Conservation (phyloP, 2,113 vertebrate genomes). For the Tringa solitaria region DNA sequence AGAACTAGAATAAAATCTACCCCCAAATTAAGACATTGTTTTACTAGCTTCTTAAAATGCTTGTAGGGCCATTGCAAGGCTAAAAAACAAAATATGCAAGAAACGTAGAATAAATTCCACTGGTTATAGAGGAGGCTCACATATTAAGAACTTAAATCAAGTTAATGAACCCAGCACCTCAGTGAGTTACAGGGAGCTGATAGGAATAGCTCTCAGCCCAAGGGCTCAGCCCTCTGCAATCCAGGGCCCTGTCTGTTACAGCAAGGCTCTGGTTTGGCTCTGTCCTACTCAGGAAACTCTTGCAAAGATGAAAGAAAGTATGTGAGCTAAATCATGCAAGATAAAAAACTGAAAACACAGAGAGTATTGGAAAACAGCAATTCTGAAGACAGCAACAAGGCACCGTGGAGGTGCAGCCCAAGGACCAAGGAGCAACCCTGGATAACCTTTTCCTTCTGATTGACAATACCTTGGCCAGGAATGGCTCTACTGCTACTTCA, state of each 20-base stretch:
- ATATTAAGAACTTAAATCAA: background rate
- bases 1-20: background rate
- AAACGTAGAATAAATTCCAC: background rate
- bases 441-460: background rate
- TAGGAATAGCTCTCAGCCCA: background rate
- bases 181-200: background rate
- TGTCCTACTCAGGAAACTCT: background rate
- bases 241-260: background rate
- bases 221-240: background rate
- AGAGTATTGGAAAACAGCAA: background rate
- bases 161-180: background rate
- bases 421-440: fast-evolving
- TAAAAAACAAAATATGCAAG: background rate
- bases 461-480: background rate
- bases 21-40: background rate
- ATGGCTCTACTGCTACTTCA: background rate
- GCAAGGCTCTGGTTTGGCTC: background rate
- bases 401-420: background rate
- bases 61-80: background rate
- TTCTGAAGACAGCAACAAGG: background rate
- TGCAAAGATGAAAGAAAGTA: background rate
- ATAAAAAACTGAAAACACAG: background rate
- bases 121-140: background rate
- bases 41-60: background rate
- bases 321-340: background rate